phyloP scores from a whole-genome alignment of 2,797 vertebrate genomes.

The Anniella stebbinsi region DNA sequence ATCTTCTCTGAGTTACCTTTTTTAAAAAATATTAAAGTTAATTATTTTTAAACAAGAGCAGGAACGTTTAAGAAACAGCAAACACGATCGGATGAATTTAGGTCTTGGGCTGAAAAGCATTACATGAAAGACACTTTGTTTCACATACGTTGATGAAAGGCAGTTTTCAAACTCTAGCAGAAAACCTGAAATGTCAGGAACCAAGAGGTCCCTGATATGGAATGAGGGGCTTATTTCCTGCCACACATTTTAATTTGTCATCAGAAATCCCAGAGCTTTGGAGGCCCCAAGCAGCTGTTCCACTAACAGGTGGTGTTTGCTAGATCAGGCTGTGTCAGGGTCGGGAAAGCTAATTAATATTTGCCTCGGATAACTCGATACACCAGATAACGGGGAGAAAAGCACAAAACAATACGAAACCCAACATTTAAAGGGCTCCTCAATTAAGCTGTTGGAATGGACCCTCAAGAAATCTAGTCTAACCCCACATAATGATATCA shows the following conservation, averaged over 20 bases:
- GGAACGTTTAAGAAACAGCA: not conserved
- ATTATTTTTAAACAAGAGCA: not conserved
- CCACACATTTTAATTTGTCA: not conserved
- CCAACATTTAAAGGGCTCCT: constrained; percentile 32
- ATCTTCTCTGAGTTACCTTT: no score
- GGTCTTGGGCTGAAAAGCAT: accelerated
- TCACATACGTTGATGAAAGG: not conserved
- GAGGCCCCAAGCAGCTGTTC: constrained; percentile 55
- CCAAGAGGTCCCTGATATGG: not conserved
- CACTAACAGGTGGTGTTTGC: constrained; percentile 49
- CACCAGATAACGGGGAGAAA: constrained; percentile 21
- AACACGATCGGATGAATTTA: not conserved
- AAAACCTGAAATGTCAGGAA: not conserved
- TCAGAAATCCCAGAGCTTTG: constrained; percentile 9
- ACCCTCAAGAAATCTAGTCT: not conserved
- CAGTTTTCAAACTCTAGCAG: accelerated
- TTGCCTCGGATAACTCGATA: constrained; percentile 37
- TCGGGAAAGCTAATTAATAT: constrained; percentile 59
- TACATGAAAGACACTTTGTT: not conserved
- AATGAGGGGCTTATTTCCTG: not conserved
- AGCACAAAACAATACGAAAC: constrained; percentile 29
- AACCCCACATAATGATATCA: not conserved
- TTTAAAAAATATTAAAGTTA: not conserved
- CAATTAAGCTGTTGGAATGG: not conserved
- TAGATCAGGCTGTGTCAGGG: constrained; percentile 36